phyloP scores from a whole-genome alignment of 2,113 vertebrate genomes.

The Calidris pugnax region DNA sequence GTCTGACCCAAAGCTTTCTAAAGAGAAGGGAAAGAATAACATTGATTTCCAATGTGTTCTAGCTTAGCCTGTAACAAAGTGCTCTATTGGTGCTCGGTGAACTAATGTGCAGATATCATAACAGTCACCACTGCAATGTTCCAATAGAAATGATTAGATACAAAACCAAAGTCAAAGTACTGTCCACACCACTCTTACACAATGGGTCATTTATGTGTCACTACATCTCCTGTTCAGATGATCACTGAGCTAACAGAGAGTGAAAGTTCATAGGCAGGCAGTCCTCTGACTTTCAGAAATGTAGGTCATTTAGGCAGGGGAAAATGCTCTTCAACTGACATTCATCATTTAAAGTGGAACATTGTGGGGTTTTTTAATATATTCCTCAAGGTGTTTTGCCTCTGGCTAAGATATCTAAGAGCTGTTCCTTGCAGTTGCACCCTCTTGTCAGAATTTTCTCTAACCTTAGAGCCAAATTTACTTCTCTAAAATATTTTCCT shows the following conservation, averaged over 20 bases:
- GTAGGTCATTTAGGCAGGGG: not conserved
- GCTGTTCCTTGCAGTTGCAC: not conserved
- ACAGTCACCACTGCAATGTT: not conserved
- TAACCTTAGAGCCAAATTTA: not conserved
- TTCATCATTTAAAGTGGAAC: not conserved
- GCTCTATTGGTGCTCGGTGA: not conserved
- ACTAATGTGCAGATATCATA: not conserved
- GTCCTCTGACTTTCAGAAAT: not conserved
- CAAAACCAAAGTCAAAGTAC: not conserved
- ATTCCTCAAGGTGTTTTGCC: not conserved
- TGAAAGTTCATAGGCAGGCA: not conserved
- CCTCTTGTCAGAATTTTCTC: not conserved
- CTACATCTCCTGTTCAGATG: not conserved
- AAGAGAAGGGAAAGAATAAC: not conserved
- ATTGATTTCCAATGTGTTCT: not conserved
- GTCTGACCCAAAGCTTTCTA: not conserved
- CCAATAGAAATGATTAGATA: not conserved
- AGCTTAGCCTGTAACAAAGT: not conserved
- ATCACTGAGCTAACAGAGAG: not conserved
- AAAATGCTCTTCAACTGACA: not conserved
- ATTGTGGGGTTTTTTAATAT: not conserved
- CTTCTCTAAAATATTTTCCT: not conserved
- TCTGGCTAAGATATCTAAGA: not conserved
- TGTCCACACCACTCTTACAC: not conserved
- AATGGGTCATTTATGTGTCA: not conserved